phyloP scores from a whole-genome alignment of 30 jellyfish, hydroid and myxozoan species.

The Chironex yamaguchii region DNA sequence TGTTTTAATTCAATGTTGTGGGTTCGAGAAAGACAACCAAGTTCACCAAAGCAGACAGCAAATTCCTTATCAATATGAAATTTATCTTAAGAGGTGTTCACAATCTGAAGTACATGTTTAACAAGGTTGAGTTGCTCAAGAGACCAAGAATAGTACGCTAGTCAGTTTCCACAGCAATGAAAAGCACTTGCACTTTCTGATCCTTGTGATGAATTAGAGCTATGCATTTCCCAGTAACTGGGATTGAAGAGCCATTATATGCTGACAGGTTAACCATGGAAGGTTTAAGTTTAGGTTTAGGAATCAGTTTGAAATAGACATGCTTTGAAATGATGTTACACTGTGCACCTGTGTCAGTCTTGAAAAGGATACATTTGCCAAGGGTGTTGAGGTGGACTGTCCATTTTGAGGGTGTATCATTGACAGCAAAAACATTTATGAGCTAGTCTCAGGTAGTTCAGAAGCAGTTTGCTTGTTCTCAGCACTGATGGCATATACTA shows the following conservation, averaged over 20 bases:
- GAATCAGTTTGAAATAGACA: slow-evolving; percentile 6
- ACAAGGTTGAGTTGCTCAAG: no score
- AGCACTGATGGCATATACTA: slow-evolving; percentile 13
- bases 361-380: slow-evolving; percentile 21
- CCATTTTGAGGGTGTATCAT: slow-evolving; percentile 39
- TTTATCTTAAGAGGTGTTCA: no score
- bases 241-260: slow-evolving; percentile 48
- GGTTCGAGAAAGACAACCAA: slow-evolving; percentile 21
- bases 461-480: slow-evolving; percentile 19
- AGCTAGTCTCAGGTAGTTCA: no score
- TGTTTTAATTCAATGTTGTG: slow-evolving; percentile 38
- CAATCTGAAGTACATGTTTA: no score
- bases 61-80: no score
- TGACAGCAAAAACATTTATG: no score
- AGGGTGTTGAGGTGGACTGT: slow-evolving; percentile 19
- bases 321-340: slow-evolving; percentile 34
- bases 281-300: slow-evolving; percentile 28
- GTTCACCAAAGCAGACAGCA: slow-evolving; percentile 58
- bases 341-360: slow-evolving; percentile 71
- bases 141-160: no score
- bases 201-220: no score
- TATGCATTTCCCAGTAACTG: slow-evolving; percentile 51
- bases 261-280: slow-evolving; percentile 51
- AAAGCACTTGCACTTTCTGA: no score
- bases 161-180: no score